Percentiles rank a stretch among this genome's conserved stretches.
Conservation (phyloP, 2,888 invertebrate genomes). For the Pachydiplax longipennis region DNA sequence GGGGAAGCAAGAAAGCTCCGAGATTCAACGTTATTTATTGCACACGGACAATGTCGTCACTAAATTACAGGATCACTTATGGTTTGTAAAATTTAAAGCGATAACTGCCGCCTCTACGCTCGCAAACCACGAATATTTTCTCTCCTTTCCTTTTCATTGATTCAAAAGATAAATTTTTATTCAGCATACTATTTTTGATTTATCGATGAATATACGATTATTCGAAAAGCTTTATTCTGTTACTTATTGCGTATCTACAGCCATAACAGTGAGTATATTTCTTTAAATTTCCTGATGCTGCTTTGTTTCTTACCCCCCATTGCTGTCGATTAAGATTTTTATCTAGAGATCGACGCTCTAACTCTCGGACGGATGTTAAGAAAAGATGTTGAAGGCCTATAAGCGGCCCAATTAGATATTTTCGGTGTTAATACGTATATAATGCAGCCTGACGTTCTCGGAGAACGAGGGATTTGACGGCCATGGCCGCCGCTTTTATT, state of each 20-base stretch:
- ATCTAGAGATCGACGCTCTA: not conserved
- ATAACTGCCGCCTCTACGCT: constrained; percentile 26
- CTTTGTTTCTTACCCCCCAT: not conserved
- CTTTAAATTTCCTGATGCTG: not conserved
- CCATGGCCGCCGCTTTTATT: not conserved
- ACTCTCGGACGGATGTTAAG: constrained; percentile 20
- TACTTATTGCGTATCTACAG: constrained; percentile 21
- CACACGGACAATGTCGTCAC: constrained; percentile 23
- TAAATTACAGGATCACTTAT: constrained; percentile 37
- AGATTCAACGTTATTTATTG: constrained; percentile 28
- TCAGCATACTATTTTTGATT: not conserved
- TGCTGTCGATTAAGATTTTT: not conserved
- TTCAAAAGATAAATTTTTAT: not conserved
- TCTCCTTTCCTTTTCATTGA: not conserved
- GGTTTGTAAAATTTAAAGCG: not conserved
- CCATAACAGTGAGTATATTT: not conserved
- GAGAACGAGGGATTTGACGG: too few relatives aligned
- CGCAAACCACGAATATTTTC: constrained; percentile 26
- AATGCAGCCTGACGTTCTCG: not conserved
- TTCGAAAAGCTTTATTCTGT: constrained; percentile 17
- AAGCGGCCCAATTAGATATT: not conserved
- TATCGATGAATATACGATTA: constrained; percentile 15
- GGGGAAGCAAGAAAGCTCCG: constrained; percentile 34
- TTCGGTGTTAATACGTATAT: not conserved
- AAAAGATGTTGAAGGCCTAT: not conserved